These are phyloP conservation scores for Eudyptes chrysolophus DNA, from an alignment of 2,113 vertebrate genomes.

Conservation along the genomic window DNA sequence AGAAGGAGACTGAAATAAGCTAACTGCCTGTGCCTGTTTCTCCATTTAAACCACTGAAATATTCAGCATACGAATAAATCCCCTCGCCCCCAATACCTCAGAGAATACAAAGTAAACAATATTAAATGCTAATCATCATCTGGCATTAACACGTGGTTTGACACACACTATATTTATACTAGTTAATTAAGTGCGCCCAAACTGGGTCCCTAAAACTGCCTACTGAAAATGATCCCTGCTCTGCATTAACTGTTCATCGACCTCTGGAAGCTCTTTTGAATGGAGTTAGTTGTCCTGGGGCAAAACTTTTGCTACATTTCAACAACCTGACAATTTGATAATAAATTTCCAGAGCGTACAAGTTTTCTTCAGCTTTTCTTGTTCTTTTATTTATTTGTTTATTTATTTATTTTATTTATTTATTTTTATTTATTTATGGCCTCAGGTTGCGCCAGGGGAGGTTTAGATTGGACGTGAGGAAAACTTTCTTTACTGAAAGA, in stretches of 20 bases:
- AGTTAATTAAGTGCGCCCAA: not conserved
- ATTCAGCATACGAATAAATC: not conserved
- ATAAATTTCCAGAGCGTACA: not conserved
- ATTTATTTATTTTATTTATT: too few relatives aligned
- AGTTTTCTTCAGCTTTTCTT: not conserved
- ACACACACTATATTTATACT: not conserved
- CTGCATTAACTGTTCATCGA: not conserved
- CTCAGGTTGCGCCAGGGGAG: too few relatives aligned
- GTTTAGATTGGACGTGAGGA: too few relatives aligned
- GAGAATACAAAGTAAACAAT: not conserved
- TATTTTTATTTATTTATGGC: too few relatives aligned
- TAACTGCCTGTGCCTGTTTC: not conserved
- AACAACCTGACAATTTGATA: not conserved
- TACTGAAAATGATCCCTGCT: not conserved
- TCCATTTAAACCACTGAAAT: not conserved
- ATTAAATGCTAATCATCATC: not conserved
- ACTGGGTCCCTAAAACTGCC: not conserved
- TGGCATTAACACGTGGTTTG: not conserved
- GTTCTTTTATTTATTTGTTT: not conserved
- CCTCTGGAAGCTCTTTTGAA: not conserved
- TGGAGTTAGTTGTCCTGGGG: not conserved
- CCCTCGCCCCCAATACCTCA: not conserved
- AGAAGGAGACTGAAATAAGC: not conserved
- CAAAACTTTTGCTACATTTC: not conserved
- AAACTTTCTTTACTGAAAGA: too few relatives aligned